Evolutionary conservation across 2,888 invertebrate species (phyloP).

Genomic region (Busseola fusca): DNA sequence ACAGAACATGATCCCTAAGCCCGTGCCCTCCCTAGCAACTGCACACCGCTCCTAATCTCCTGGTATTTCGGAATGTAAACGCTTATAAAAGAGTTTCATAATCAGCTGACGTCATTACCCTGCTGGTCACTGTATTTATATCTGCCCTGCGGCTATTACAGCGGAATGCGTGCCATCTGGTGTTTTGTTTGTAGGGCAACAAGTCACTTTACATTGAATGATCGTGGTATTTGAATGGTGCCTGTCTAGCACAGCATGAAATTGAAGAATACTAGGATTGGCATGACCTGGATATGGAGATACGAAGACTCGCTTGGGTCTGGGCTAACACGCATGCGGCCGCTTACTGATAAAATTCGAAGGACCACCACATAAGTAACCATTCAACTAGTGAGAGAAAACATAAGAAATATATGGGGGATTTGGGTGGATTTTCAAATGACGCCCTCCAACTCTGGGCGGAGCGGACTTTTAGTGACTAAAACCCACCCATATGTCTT

Average conservation of each 20-base stretch:
- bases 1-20: no score
- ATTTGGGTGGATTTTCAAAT: no score
- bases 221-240: constrained; percentile 4
- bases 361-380: background rate
- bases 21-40: no score
- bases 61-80: constrained; percentile 46
- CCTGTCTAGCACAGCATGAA: constrained; percentile 30
- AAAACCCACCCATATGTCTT: no score
- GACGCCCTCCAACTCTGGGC: no score
- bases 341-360: background rate
- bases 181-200: constrained; percentile 60
- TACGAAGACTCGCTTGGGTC: constrained; percentile 5
- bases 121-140: constrained; percentile 67
- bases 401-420: background rate
- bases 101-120: constrained; percentile 66
- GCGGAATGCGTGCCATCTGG: constrained; percentile 65
- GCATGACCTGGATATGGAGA: constrained; percentile 17
- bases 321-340: background rate
- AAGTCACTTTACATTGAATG: constrained; percentile 54
- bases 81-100: constrained; percentile 60
- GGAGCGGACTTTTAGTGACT: no score
- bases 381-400: background rate
- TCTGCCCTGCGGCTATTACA: constrained; percentile 63
- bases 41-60: constrained; percentile 29
- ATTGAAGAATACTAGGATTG: constrained; percentile 22